These are phyloP conservation scores for Odontocolon sp. DNA, from an alignment of 2,888 invertebrate species.

Conservation along the genomic window DNA sequence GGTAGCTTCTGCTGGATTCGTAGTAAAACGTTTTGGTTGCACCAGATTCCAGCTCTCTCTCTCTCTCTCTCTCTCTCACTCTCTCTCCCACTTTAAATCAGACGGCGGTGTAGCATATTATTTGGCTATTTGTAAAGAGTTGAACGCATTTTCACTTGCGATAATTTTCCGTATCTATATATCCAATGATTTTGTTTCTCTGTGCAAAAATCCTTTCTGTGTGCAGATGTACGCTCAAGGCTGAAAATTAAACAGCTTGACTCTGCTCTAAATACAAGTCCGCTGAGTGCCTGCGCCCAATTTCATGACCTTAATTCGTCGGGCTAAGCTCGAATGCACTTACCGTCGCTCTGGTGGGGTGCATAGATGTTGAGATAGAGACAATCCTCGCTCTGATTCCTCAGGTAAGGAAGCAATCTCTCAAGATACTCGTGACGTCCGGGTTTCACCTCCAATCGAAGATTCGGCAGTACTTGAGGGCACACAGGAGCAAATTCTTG, in stretches of 20 bases:
- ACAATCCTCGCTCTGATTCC: constrained; percentile 92
- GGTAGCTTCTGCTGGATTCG: constrained; percentile 27
- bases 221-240: constrained; percentile 2
- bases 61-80: constrained; percentile 11
- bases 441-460: constrained; percentile 84
- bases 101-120: constrained; percentile 33
- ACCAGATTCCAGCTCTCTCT: constrained; percentile 2
- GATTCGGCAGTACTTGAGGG: constrained; percentile 90
- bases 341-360: constrained; percentile 88
- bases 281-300: constrained; percentile 7
- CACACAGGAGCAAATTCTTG: constrained; percentile 91
- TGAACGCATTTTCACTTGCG: constrained; percentile 39
- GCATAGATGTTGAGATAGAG: constrained; percentile 96
- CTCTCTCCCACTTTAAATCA: constrained; percentile 47
- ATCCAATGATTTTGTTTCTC: too few species aligned
- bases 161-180: constrained; percentile 37
- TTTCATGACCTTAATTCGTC: constrained; percentile 46
- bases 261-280: background rate
- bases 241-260: constrained; percentile 30
- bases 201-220: too few species aligned
- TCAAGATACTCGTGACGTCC: constrained; percentile 88
- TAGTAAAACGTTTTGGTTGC: constrained; percentile 51
- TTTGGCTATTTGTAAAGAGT: constrained; percentile 54
- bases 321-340: constrained; percentile 75
- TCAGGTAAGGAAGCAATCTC: constrained; percentile 87